Percentiles rank a stretch among this genome's conserved stretches.
Conservation (phyloP, 2,113 vertebrate species). For the Formicarius rufipectus region DNA sequence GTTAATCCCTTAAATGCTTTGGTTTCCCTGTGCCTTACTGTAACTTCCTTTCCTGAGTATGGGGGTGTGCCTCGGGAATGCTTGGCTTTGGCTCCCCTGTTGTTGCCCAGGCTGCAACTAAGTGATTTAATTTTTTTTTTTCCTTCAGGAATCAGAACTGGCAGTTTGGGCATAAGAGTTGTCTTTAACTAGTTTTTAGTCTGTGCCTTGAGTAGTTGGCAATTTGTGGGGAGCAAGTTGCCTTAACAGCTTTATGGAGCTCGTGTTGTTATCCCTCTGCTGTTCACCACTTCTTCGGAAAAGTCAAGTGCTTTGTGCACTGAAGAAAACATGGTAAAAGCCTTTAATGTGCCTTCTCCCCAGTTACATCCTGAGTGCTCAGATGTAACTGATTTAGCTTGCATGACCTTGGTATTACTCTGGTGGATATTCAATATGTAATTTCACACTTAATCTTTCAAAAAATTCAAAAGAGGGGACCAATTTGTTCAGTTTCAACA, state of each 20-base stretch:
- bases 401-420: not conserved
- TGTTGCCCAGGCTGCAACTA: not conserved
- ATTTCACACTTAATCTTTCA: constrained; percentile 53
- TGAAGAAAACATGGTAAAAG: not conserved
- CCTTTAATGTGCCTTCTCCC: not conserved
- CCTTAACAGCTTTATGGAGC: not conserved
- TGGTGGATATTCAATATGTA: constrained; percentile 1
- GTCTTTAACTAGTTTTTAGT: not conserved
- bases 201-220: not conserved
- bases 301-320: not conserved
- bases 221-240: not conserved
- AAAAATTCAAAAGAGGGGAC: constrained; percentile 40
- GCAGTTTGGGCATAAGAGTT: not conserved
- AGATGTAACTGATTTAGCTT: constrained; percentile 26
- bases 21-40: not conserved
- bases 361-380: not conserved
- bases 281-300: not conserved
- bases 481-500: constrained; percentile 29
- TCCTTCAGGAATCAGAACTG: not conserved
- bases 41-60: not conserved
- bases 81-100: not conserved
- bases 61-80: not conserved
- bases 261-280: not conserved
- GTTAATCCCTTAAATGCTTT: not conserved
- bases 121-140: too few species aligned